Conservation (phyloP, 1,140 invertebrate species). For the Fopius arisanus region DNA sequence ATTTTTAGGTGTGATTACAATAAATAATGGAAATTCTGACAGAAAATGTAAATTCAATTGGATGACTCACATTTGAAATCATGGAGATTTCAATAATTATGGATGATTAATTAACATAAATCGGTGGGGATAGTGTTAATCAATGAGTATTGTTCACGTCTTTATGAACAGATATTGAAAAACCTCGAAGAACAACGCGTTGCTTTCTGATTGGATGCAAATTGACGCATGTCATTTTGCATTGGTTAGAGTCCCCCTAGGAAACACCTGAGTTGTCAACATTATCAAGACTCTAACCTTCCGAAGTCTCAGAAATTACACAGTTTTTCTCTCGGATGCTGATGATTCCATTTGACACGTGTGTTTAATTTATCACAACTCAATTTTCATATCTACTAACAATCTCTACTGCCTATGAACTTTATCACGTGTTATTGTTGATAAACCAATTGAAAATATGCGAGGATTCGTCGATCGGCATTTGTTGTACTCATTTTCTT, state of each 20-base stretch:
- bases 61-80: no score
- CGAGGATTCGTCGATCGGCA: neutral
- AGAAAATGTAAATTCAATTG: no score
- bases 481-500: neutral
- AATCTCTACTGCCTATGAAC: neutral
- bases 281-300: slow-evolving; percentile 1
- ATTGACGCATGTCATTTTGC: slow-evolving; percentile 15
- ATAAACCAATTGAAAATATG: slow-evolving; percentile 1
- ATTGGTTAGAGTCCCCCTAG: neutral
- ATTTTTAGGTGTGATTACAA: no score
- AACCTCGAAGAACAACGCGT: slow-evolving; percentile 7
- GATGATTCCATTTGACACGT: neutral
- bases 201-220: slow-evolving; percentile 14
- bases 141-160: neutral
- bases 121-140: neutral
- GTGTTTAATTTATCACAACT: neutral
- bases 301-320: neutral
- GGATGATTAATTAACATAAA: neutral
- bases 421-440: neutral
- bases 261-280: neutral
- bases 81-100: no score
- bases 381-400: no score
- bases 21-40: no score
- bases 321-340: neutral
- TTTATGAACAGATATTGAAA: neutral